phyloP scores from a whole-genome alignment of 2,888 invertebrate genomes.

The Micropterix aruncella region DNA sequence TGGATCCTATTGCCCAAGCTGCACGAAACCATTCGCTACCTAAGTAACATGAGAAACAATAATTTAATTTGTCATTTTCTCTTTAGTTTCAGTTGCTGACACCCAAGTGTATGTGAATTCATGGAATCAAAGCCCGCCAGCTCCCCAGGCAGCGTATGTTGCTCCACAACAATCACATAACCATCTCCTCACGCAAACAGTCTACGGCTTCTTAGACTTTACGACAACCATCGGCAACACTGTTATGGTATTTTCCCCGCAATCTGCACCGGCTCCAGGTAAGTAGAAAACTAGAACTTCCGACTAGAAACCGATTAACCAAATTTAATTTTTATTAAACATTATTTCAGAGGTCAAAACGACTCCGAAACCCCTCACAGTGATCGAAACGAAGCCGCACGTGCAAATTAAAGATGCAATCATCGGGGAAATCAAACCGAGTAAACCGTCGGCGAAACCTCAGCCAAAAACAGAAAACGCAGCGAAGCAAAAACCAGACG shows the following conservation, averaged over 20 bases:
- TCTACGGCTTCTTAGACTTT: slow-evolving; percentile 87
- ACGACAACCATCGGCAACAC: slow-evolving; percentile 90
- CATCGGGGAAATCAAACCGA: slow-evolving; percentile 22
- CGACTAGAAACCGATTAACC: neutral
- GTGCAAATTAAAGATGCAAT: slow-evolving; percentile 18
- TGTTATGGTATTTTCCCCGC: slow-evolving; percentile 88
- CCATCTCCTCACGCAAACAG: slow-evolving; percentile 68
- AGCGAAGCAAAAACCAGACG: slow-evolving; percentile 11
- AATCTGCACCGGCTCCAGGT: slow-evolving; percentile 65
- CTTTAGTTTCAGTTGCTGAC: neutral
- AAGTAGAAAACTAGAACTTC: too few species aligned
- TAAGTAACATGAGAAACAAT: too few species aligned
- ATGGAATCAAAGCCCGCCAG: neutral
- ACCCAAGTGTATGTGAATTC: neutral
- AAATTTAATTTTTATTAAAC: neutral
- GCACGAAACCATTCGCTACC: too few species aligned
- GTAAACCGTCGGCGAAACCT: slow-evolving; percentile 7
- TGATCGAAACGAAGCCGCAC: slow-evolving; percentile 8
- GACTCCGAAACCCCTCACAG: slow-evolving; percentile 11
- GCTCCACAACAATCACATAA: neutral
- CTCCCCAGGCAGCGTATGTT: neutral
- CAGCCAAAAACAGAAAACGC: slow-evolving; percentile 18
- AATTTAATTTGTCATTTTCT: too few species aligned
- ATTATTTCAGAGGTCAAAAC: slow-evolving; percentile 7
- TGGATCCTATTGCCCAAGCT: too few species aligned